Conservation (phyloP, 2,113 vertebrate species). For the Danio rerio region GRCz12tu NC_133192.1:49056001-49056500, state of each 20-base stretch:
- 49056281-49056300: conserved; percentile 99
- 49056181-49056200: conserved; percentile 79
- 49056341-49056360: too few species aligned
- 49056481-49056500: too few species aligned
- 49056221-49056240: conserved; percentile 97
- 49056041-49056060: neutral
- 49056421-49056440: conserved; percentile 22
- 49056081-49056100: neutral
- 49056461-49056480: too few species aligned
- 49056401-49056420: conserved; percentile 42
- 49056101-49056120: neutral
- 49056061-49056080: neutral
- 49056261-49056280: conserved; percentile 95
- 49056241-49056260: conserved; percentile 95
- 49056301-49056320: conserved; percentile 42
- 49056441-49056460: too few species aligned
- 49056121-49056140: neutral
- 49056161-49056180: neutral
- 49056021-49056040: neutral
- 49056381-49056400: too few species aligned
- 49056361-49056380: neutral
- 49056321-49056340: neutral
- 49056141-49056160: neutral
- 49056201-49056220: conserved; percentile 95
- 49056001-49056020: neutral